Evolutionary conservation across 2,888 invertebrate species (phyloP).

Genomic region (Morinoia aosen): DNA sequence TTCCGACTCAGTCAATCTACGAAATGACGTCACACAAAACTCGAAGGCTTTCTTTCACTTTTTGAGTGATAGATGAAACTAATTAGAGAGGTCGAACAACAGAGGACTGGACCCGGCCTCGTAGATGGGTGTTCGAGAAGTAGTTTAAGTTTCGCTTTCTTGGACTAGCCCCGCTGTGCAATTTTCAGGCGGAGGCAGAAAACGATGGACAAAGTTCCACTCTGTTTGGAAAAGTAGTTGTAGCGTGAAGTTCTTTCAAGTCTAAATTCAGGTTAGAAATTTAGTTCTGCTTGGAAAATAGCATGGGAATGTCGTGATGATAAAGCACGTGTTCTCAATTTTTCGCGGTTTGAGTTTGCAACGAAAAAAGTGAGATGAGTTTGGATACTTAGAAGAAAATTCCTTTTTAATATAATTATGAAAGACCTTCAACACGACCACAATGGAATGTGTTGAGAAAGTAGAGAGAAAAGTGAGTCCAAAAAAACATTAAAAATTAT

Average conservation of each 20-base stretch:
- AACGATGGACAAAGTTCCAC: background rate
- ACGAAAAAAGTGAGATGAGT: too few species aligned
- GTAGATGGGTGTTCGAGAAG: background rate
- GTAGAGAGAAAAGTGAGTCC: too few species aligned
- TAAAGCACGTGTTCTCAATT: too few species aligned
- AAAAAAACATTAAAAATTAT: too few species aligned
- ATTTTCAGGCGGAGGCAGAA: background rate
- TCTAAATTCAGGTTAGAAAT: background rate
- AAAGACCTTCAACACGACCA: too few species aligned
- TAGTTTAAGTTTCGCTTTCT: background rate
- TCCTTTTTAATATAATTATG: too few species aligned
- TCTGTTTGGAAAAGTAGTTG: background rate
- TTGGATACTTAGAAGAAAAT: too few species aligned
- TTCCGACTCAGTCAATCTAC: slow-evolving; percentile 24
- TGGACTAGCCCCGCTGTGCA: background rate
- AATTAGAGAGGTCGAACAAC: slow-evolving; percentile 30
- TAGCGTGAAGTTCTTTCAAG: background rate
- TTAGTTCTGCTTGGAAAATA: too few species aligned
- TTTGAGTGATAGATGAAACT: slow-evolving; percentile 44
- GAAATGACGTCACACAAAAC: slow-evolving; percentile 37
- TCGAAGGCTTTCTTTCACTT: slow-evolving; percentile 5
- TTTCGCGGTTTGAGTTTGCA: too few species aligned
- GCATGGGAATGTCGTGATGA: too few species aligned
- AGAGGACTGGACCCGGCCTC: background rate
- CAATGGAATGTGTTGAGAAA: too few species aligned